Percentiles rank a stretch among this genome's conserved stretches.
phyloP scores from a whole-genome alignment of 2,113 vertebrate species.

The Aptenodytes patagonicus region DNA sequence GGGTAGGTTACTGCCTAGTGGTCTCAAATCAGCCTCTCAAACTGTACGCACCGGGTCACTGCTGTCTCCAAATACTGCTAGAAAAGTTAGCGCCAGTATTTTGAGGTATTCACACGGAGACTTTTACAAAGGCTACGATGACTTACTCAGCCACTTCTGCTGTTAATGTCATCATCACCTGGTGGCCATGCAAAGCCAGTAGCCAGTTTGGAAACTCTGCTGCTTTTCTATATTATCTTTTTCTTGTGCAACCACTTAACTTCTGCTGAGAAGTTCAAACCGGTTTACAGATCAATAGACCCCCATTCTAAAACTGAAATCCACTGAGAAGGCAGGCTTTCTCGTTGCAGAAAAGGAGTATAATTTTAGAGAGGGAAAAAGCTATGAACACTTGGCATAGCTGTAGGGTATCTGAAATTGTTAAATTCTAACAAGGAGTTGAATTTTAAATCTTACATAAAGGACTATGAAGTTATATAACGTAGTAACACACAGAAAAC shows the following conservation, averaged over 20 bases:
- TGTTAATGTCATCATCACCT: not conserved
- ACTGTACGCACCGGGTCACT: not conserved
- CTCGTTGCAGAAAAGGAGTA: not conserved
- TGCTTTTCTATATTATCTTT: not conserved
- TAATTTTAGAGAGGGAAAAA: not conserved
- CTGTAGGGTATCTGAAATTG: not conserved
- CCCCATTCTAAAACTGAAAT: not conserved
- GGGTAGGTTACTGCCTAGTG: not conserved
- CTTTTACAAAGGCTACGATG: not conserved
- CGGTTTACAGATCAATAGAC: not conserved
- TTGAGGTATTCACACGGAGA: accelerated
- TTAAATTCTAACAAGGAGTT: not conserved
- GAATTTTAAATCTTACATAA: not conserved
- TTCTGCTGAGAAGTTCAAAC: not conserved
- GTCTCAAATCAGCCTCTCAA: not conserved
- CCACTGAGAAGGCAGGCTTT: not conserved
- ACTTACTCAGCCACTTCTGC: not conserved
- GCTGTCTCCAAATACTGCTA: not conserved
- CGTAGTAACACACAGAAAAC: not conserved
- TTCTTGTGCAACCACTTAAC: not conserved
- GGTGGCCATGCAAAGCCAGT: not conserved
- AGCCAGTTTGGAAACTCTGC: not conserved
- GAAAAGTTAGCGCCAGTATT: not conserved
- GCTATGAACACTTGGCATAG: not conserved
- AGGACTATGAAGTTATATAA: not conserved